Evolutionary conservation across 2,113 vertebrate species (phyloP), one percentile per base, ranked within the genome.

Genomic region (Meriones unguiculatus): DNA sequence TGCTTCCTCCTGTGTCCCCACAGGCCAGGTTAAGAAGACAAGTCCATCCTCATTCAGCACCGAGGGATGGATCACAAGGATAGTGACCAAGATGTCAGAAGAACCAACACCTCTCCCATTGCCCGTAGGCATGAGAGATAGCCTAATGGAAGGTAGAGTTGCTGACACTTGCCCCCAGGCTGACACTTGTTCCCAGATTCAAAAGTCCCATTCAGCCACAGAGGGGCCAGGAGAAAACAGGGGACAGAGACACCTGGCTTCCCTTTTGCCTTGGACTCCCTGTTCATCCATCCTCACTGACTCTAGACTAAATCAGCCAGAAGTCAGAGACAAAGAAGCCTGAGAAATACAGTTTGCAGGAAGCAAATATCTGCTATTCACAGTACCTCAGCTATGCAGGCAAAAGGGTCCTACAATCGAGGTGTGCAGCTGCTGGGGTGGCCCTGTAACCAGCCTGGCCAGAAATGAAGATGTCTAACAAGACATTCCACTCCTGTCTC

Each of bases 91-190:
- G 54, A 59, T 62, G 32, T 25, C 25, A 46, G 20, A 46, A 88
- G 50, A 89, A 54, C 69, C 41, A 24, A 35, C 59, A 35, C 46
- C 46, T 5, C 46, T 5, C 46, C 46, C 46, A 4, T n/a, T 18
- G 10, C 35, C 41, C 11, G 32, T 24, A 17, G 25, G 24, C 25
- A 5, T 17, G 24, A 5, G 15, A 57, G 13, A 20, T 17, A 30
- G n/a, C 41, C n/a, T 28, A 50, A 30, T 2, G 3, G 72, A 87
- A 86, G n/a, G 12, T 9, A 41, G 57, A 52, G 35, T 70, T 65
- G 10, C 70, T 30, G 7, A 22, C 2, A 20, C 54, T 24, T 4
- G 0, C 2, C 22, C 4, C 1, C 0, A 9, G 17, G 15, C 15
- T 54, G 57, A 35, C 30, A 38, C 41, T 8, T 5, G 25, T 17